Conservation (phyloP, 1,140 invertebrate genomes). For the Pseudomyrmex cubaensis region DNA sequence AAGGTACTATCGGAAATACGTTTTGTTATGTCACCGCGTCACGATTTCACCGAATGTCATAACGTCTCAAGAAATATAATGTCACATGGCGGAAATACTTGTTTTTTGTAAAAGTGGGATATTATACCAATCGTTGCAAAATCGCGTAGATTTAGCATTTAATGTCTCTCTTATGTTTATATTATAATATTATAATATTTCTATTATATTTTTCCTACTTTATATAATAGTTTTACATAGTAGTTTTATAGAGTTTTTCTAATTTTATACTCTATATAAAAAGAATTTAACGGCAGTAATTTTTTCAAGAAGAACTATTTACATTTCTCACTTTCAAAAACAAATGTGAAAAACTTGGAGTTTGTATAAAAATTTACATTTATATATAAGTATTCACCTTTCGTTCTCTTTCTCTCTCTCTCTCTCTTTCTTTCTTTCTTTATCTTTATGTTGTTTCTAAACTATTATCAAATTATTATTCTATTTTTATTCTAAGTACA, state of each 20-base stretch:
- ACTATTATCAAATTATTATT: not conserved
- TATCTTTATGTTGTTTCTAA: not conserved
- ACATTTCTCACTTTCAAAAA: no score
- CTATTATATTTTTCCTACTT: no score
- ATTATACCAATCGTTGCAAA: not conserved
- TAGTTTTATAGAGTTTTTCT: no score
- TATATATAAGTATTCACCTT: no score
- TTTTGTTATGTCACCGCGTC: conserved; percentile 34
- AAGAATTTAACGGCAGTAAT: no score
- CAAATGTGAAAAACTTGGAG: no score
- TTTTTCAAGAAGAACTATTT: no score
- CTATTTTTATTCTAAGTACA: not conserved
- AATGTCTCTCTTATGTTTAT: not conserved
- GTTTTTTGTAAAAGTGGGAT: not conserved
- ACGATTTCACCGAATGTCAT: conserved; percentile 25
- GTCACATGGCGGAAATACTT: conserved; percentile 14
- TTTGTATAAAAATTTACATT: no score
- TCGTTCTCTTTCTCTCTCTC: not conserved
- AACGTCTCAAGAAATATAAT: conserved; percentile 4
- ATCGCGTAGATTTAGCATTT: not conserved
- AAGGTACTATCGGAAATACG: conserved; percentile 49
- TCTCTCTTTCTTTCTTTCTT: not conserved
- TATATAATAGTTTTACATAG: no score
- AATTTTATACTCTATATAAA: no score
- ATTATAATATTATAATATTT: not conserved